Evolutionary conservation across 2,797 vertebrate genomes (phyloP).

Genomic region (Meda fulgida): DNA sequence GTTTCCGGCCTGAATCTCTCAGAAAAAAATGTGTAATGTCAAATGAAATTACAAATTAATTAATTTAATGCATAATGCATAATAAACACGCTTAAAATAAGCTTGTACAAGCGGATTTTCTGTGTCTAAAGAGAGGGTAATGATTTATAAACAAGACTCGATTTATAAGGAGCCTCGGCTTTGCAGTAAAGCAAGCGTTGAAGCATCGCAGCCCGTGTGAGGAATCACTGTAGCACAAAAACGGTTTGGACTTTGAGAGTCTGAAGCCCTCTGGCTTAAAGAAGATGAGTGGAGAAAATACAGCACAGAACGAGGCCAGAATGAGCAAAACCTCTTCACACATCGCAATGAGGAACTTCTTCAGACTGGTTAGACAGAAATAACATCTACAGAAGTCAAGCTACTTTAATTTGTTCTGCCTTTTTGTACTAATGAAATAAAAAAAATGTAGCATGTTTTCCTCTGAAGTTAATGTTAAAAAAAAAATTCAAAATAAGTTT

Average conservation of each 20-base stretch:
- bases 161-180: background rate
- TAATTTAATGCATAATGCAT: background rate
- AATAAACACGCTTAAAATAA: background rate
- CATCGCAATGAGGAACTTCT: background rate
- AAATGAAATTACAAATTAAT: slow-evolving; percentile 13
- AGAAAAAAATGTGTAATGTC: background rate
- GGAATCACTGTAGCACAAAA: background rate
- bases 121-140: background rate
- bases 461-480: background rate
- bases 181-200: background rate
- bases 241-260: background rate
- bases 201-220: background rate
- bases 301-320: background rate
- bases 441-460: too few relatives aligned
- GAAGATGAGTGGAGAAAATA: background rate
- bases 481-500: background rate
- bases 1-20: background rate
- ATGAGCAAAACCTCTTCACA: background rate
- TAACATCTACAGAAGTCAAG: background rate
- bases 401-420: background rate
- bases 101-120: background rate
- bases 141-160: background rate
- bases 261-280: background rate
- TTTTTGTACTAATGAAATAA: too few relatives aligned
- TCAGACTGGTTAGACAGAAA: background rate